A percentile compares a stretch with the other conserved stretches of the same genome.
These are phyloP conservation scores for Girardinus metallicus DNA, from an alignment of 2,797 vertebrate species.

Conservation along the genomic window DNA sequence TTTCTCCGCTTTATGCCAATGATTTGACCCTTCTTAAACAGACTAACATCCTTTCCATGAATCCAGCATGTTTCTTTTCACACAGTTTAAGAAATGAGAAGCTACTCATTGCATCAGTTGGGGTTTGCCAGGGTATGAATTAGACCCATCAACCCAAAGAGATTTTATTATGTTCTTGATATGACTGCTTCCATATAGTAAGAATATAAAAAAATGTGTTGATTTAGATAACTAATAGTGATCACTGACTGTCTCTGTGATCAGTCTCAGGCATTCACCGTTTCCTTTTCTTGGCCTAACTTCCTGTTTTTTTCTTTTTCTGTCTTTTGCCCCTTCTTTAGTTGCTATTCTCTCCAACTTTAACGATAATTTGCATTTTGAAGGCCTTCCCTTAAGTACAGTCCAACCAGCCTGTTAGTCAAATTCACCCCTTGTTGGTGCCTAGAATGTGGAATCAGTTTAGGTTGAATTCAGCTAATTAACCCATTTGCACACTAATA, in stretches of 20 bases:
- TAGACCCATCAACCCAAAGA: neutral
- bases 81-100: too few relatives aligned
- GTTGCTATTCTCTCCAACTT: neutral
- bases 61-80: too few relatives aligned
- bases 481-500: slow-evolving; percentile 20
- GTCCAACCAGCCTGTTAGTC: neutral
- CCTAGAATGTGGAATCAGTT: slow-evolving; percentile 10
- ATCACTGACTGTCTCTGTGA: neutral
- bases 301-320: slow-evolving; percentile 9
- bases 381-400: slow-evolving; percentile 5
- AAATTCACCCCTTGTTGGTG: slow-evolving; percentile 15
- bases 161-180: neutral
- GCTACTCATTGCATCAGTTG: too few relatives aligned
- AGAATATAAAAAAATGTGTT: neutral
- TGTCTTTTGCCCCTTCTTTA: slow-evolving; percentile 18
- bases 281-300: slow-evolving; percentile 6
- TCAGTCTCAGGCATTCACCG: neutral
- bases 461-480: slow-evolving; percentile 18
- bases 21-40: too few relatives aligned
- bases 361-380: slow-evolving; percentile 24
- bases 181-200: neutral
- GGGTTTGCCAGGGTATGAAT: neutral
- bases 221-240: neutral
- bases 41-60: too few relatives aligned
- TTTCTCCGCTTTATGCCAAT: too few relatives aligned